phyloP scores from a whole-genome alignment of 2,113 vertebrate species.

The Platysternon megacephalum region DNA sequence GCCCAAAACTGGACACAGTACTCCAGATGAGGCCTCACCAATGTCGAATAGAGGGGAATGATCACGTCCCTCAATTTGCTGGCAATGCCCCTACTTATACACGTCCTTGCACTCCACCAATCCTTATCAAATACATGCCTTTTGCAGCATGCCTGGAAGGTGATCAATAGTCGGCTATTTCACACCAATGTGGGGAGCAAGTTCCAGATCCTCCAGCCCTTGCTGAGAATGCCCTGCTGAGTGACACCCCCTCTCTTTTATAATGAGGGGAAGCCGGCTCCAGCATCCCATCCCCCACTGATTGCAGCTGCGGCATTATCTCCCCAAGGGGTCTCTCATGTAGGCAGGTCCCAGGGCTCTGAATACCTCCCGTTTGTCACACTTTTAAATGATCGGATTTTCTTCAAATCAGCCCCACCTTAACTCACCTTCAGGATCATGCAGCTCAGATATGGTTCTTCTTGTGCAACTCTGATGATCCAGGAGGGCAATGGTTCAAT shows the following conservation, averaged over 20 bases:
- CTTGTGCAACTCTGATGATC: not conserved
- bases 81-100: too few relatives aligned
- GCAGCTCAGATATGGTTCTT: not conserved
- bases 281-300: not conserved
- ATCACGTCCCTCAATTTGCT: too few relatives aligned
- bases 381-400: fast-evolving
- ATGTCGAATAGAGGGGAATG: too few relatives aligned
- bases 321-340: not conserved
- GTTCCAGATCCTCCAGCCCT: not conserved
- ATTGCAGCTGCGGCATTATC: not conserved
- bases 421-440: not conserved
- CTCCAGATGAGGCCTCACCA: too few relatives aligned
- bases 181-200: fast-evolving
- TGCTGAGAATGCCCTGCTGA: not conserved
- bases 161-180: not conserved
- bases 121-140: not conserved
- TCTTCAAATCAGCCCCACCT: fast-evolving
- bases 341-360: not conserved
- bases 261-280: not conserved
- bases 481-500: not conserved
- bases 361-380: too few relatives aligned
- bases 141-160: fast-evolving
- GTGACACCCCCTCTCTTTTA: not conserved
- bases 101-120: not conserved
- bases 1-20: too few relatives aligned